Percentiles rank a stretch among this genome's conserved stretches.
Evolutionary conservation across 2,888 invertebrate species (phyloP).

Genomic region (Ectobius pallidus): DNA sequence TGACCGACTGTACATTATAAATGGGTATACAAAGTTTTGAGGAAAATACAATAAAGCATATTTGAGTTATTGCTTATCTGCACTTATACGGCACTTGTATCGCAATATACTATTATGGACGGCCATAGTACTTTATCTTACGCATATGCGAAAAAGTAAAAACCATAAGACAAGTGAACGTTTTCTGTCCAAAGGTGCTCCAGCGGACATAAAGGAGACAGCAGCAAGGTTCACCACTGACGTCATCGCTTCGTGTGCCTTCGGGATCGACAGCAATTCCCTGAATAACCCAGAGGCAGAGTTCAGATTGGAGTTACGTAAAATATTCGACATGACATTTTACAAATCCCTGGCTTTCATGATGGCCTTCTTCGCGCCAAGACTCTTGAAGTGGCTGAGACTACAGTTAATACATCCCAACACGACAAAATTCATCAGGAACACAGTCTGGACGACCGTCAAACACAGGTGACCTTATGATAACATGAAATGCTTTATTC

Average conservation of each 20-base stretch:
- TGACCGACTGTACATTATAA: no score
- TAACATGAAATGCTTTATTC: no score
- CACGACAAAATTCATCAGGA: conserved; percentile 45
- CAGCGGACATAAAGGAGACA: conserved; percentile 9
- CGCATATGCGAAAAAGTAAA: no score
- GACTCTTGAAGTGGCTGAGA: background rate
- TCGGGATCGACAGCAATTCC: conserved; percentile 66
- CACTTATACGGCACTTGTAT: no score
- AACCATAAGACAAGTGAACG: no score
- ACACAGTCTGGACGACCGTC: conserved; percentile 48
- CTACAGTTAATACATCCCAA: background rate
- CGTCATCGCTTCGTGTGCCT: conserved; percentile 65
- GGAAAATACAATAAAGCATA: no score
- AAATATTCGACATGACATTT: background rate
- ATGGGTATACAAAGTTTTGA: no score
- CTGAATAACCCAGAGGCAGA: conserved; percentile 61
- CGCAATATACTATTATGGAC: no score
- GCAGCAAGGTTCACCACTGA: conserved; percentile 64
- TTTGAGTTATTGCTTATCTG: no score
- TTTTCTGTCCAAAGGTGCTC: background rate
- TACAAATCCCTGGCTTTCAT: background rate
- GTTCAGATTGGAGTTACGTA: conserved; percentile 56
- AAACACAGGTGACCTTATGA: conserved; percentile 39
- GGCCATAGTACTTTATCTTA: no score
- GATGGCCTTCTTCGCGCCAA: background rate